Evolutionary conservation across 2,113 vertebrate genomes (phyloP).

Genomic region (Cricetomys ansorgei): DNA sequence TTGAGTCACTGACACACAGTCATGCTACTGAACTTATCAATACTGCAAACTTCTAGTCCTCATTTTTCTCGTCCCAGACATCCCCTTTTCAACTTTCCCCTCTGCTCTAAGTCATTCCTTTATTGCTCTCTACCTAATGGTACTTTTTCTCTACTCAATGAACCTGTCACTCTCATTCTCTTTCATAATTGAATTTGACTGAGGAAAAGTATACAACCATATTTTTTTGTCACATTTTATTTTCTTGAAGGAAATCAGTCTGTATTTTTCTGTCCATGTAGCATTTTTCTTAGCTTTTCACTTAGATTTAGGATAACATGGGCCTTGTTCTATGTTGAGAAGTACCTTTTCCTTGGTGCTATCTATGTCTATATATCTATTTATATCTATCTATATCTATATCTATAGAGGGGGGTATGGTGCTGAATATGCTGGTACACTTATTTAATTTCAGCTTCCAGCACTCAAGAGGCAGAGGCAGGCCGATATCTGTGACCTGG

Average conservation of each 20-base stretch:
- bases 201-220: background rate
- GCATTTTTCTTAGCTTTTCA: constrained; percentile 25
- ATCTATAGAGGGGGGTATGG: background rate
- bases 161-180: background rate
- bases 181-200: constrained; percentile 29
- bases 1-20: background rate
- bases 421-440: background rate
- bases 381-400: background rate
- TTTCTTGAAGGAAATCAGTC: background rate
- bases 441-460: background rate
- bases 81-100: background rate
- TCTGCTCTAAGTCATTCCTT: background rate
- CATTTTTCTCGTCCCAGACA: background rate
- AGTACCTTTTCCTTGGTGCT: background rate
- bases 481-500: background rate
- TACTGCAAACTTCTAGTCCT: background rate
- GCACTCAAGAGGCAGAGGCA: background rate
- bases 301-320: background rate
- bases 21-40: background rate
- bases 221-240: constrained; percentile 9
- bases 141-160: background rate
- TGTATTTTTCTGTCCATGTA: background rate
- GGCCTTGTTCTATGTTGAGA: background rate
- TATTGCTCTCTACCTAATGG: background rate
- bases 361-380: background rate